A percentile compares a stretch with the other conserved stretches of the same genome.
Evolutionary conservation across 2,113 vertebrate species (phyloP).

Genomic region (Danio rerio): GRCz12tu NC_133194.1:10037001-10037500

Average conservation of each 20-base stretch:
- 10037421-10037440: neutral
- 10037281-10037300: neutral
- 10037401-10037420: neutral
- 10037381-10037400: neutral
- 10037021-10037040: conserved; percentile 87
- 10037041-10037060: conserved; percentile 90
- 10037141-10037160: too few relatives aligned
- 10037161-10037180: neutral
- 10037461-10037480: conserved; percentile 55
- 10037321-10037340: neutral
- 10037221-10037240: conserved; percentile 1
- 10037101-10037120: conserved; percentile 88
- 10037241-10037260: neutral
- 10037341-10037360: neutral
- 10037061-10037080: conserved; percentile 87
- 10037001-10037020: conserved; percentile 74
- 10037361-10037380: neutral
- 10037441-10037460: neutral
- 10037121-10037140: conserved; percentile 86
- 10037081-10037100: conserved; percentile 87
- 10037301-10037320: neutral
- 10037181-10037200: neutral
- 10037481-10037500: conserved; percentile 91
- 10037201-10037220: neutral
- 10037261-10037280: neutral